Base-by-base conservation (phyloP, 2,113 vertebrate species). In the Thymallus thymallus region DNA sequence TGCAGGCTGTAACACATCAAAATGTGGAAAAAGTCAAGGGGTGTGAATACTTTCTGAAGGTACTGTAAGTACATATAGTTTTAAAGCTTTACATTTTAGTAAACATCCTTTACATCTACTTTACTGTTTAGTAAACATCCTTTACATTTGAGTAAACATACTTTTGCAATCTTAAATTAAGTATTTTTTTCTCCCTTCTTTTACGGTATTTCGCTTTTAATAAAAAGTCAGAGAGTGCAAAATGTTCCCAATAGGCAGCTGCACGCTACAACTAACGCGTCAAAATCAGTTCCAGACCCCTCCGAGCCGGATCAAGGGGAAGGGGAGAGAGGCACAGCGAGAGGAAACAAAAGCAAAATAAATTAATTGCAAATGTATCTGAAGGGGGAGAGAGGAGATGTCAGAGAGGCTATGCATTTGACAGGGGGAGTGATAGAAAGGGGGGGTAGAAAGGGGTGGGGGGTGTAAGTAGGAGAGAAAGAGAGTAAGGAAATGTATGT, bases 351-450 rank as follows among this genome's bases (percentile, higher is more conserved):
- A 78, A 79, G 86, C 76, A 80, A 91, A 89, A 92, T 86, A 88
- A 91, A 93, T 90, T 82, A 90, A 92, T 88, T 89, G 84, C 88
- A 92, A 93, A 91, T 91, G 90, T 89, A 88, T 84, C 35, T 30
- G 75, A 5, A 10, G 22, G 3, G 13, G 12, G 23, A 5, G 61
- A 29, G 60, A 65, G 30, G 75, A 75, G 58, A 26, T 69, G 61
- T 48, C 75, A 71, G 72, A 77, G 73, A 63, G 56, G 76, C 71
- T 30, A 20, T 65, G 45, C 68, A 29, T 70, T n/a, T 20, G 20
- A 35, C 55, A 5, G 5, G 18, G 18, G 4, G 7, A 7, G 24
- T 16, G 61, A 22, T 58, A 51, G 66, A 51, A 29, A 45, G 41
- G 41, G 41, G 10, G 41, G n/a, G n/a, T 58, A 51, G 66, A 51